phyloP scores from a whole-genome alignment of 2,113 vertebrate genomes.

The Myxocyprinus asiaticus region DNA sequence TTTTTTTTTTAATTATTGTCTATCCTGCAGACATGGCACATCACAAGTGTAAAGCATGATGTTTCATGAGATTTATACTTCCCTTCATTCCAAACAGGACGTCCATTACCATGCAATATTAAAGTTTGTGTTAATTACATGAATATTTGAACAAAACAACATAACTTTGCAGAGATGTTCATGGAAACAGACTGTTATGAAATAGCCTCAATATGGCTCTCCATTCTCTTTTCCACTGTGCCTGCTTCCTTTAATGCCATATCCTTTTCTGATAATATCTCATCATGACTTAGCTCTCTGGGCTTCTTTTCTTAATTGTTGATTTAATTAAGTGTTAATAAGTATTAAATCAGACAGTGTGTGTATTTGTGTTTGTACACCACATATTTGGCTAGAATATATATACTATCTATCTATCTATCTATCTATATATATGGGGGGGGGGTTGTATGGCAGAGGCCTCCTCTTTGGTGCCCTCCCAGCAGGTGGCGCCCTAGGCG shows the following conservation, averaged over 20 bases:
- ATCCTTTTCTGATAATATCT: slow-evolving; percentile 30
- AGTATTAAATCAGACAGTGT: slow-evolving; percentile 10
- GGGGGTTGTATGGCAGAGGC: too few species aligned
- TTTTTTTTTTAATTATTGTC: too few species aligned
- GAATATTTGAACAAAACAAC: not conserved
- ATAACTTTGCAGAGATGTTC: not conserved
- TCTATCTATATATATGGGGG: too few species aligned
- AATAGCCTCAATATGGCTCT: not conserved
- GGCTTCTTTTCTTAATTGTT: slow-evolving; percentile 11
- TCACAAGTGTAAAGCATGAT: too few species aligned
- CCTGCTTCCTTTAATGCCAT: slow-evolving; percentile 5
- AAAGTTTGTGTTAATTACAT: not conserved
- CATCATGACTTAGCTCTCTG: slow-evolving; percentile 9
- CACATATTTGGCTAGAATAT: not conserved
- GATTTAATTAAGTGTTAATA: slow-evolving; percentile 30
- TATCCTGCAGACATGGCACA: too few species aligned
- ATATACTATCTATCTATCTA: too few species aligned
- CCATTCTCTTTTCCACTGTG: not conserved
- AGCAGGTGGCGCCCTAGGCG: too few species aligned
- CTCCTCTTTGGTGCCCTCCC: too few species aligned
- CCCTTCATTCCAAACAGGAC: too few species aligned
- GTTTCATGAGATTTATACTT: too few species aligned
- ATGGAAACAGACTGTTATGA: not conserved
- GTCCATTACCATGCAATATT: not conserved
- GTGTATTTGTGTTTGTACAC: slow-evolving; percentile 18